phyloP scores from a whole-genome alignment of 2,113 vertebrate species.

The Panthera tigris region DNA sequence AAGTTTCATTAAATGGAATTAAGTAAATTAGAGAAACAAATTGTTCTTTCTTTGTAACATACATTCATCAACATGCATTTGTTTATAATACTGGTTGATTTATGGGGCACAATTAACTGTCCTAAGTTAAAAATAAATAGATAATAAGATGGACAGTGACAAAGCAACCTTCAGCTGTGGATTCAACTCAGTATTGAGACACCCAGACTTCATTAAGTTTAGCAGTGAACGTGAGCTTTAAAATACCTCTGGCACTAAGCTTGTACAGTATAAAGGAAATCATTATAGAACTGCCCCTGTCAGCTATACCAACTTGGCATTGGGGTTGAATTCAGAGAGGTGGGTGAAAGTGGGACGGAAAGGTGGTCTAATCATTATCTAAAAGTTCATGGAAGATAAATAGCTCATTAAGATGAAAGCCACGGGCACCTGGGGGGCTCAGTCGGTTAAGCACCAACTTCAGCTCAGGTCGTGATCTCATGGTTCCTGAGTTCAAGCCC shows the following conservation, averaged over 20 bases:
- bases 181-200: background rate
- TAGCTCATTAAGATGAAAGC: background rate
- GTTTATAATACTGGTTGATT: background rate
- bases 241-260: background rate
- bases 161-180: background rate
- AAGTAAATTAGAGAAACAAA: background rate
- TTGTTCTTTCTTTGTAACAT: background rate
- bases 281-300: background rate
- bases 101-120: background rate
- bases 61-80: background rate
- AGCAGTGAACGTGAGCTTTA: background rate
- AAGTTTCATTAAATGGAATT: background rate
- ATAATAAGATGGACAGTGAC: background rate
- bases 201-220: background rate
- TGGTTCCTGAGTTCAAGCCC: too few relatives aligned
- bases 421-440: background rate
- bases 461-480: too few relatives aligned
- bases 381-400: background rate
- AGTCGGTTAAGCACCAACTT: too few relatives aligned
- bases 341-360: background rate
- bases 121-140: background rate
- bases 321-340: too few relatives aligned
- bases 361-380: background rate
- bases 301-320: background rate
- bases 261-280: background rate